These are phyloP conservation scores for Glyptemys insculpta DNA, from an alignment of 2,797 vertebrate species.

Conservation along the genomic window DNA sequence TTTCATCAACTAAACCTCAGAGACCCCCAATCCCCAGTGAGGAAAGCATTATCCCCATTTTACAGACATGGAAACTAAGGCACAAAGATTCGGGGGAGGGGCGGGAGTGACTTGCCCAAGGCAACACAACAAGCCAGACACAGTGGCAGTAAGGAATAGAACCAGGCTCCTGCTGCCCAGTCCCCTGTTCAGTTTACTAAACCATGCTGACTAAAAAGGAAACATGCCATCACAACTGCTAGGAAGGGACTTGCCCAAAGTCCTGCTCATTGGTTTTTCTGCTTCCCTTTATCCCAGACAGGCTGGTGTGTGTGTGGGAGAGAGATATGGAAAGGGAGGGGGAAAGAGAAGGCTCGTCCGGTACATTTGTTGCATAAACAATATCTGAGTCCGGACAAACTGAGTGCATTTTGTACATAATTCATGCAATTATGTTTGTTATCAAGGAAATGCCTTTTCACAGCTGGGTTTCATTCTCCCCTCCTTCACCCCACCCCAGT, in stretches of 20 bases:
- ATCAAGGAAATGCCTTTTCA: conserved; percentile 79
- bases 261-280: background rate
- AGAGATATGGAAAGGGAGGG: background rate
- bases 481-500: conserved; percentile 69
- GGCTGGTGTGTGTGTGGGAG: background rate
- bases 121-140: fast-evolving
- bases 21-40: fast-evolving
- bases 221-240: background rate
- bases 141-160: background rate
- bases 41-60: background rate
- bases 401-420: conserved; percentile 55
- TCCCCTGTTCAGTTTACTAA: fast-evolving
- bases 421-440: conserved; percentile 68
- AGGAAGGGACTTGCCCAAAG: background rate
- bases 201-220: background rate
- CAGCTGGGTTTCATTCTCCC: conserved; percentile 68
- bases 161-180: background rate
- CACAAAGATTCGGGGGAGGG: no score
- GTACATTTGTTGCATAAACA: conserved; percentile 61
- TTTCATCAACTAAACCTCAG: fast-evolving
- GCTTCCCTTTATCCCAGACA: background rate
- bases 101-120: fast-evolving
- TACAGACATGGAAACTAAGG: background rate
- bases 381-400: conserved; percentile 40
- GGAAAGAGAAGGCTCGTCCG: conserved; percentile 40